Percentiles rank a stretch among this genome's conserved stretches.
Evolutionary conservation across 1,140 invertebrate genomes (phyloP).

Genomic region (Drosophila ambigua): DNA sequence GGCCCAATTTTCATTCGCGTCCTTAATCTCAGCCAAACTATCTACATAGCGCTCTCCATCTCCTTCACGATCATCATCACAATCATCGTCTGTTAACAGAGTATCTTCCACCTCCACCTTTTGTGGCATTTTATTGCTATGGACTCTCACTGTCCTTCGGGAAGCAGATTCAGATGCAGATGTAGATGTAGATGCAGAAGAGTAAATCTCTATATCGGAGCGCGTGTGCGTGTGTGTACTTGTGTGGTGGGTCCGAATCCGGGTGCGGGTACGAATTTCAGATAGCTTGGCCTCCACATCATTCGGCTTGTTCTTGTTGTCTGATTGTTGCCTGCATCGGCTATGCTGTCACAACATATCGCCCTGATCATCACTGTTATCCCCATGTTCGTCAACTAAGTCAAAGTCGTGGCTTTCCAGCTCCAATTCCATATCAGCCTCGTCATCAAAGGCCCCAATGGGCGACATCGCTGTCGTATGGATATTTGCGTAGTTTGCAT

Average conservation of each 20-base stretch:
- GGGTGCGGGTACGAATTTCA: neutral
- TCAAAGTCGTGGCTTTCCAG: slow-evolving; percentile 83
- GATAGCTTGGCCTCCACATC: neutral
- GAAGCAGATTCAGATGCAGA: neutral
- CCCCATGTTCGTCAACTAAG: slow-evolving; percentile 84
- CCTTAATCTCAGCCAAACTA: slow-evolving; percentile 6
- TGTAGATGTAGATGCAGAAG: neutral
- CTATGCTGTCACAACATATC: slow-evolving; percentile 85
- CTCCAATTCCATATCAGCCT: slow-evolving; percentile 75
- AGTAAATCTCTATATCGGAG: slow-evolving; percentile 2
- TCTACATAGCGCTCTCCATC: too few relatives aligned
- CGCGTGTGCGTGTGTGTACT: slow-evolving; percentile 8
- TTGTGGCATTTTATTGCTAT: too few relatives aligned
- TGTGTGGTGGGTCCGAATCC: slow-evolving; percentile 1
- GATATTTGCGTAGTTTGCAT: slow-evolving; percentile 51
- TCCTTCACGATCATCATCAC: too few relatives aligned
- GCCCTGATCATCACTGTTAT: slow-evolving; percentile 76
- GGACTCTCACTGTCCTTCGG: neutral
- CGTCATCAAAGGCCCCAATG: slow-evolving; percentile 69
- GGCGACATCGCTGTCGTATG: slow-evolving; percentile 82
- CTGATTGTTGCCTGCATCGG: slow-evolving; percentile 16
- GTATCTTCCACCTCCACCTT: too few relatives aligned
- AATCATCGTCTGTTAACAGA: too few relatives aligned
- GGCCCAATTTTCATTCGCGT: slow-evolving; percentile 5
- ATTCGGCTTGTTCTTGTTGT: slow-evolving; percentile 11